These are phyloP conservation scores for Cairina moschata DNA, from an alignment of 2,113 vertebrate genomes.

Conservation along the genomic window DNA sequence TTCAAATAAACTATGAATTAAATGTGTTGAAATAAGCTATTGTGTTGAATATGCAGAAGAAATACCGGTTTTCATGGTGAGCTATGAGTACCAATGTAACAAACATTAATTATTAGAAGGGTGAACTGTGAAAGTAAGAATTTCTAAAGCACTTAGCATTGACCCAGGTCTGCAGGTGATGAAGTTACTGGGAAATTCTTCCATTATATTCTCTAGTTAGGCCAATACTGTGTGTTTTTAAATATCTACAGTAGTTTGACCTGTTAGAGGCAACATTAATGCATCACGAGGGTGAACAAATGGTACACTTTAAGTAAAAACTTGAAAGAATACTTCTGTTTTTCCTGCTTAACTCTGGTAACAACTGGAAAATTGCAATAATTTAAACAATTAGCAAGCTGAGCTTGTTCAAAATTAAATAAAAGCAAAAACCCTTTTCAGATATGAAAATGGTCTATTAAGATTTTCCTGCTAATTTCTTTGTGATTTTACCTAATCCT, in stretches of 20 bases:
- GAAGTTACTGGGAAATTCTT: not conserved
- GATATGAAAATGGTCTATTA: not conserved
- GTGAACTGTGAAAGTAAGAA: not conserved
- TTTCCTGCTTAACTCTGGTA: not conserved
- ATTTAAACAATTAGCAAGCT: not conserved
- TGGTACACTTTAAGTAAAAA: not conserved
- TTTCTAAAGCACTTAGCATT: conserved; percentile 1
- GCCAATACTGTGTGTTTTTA: not conserved
- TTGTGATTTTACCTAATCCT: not conserved
- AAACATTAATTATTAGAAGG: not conserved
- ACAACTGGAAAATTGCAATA: not conserved
- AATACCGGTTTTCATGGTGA: not conserved
- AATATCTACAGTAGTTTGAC: not conserved
- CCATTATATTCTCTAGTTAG: not conserved
- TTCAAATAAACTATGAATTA: not conserved
- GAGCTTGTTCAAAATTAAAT: not conserved
- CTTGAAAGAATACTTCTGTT: not conserved
- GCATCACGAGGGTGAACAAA: not conserved
- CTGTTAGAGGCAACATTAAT: not conserved
- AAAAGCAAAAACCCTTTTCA: not conserved
- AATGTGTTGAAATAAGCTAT: not conserved
- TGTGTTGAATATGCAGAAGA: not conserved
- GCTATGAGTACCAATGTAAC: not conserved
- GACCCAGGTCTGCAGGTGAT: not conserved
- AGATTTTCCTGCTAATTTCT: not conserved